These are phyloP conservation scores for Idaea biselata DNA, from an alignment of 2,888 invertebrate species.

Conservation along the genomic window DNA sequence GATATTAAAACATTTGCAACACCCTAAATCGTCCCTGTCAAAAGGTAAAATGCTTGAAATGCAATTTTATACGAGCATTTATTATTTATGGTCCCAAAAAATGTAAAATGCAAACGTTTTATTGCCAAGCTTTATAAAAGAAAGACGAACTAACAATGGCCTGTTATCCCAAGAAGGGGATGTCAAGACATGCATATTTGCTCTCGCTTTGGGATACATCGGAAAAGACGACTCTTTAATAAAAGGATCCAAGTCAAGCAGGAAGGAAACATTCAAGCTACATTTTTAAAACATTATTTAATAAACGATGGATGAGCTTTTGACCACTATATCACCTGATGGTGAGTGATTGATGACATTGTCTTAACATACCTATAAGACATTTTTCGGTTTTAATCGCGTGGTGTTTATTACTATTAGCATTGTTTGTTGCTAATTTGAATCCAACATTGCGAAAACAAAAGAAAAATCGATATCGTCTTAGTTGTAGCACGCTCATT, in stretches of 20 bases:
- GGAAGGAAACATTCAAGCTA: conserved; percentile 25
- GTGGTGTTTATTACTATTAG: too few species aligned
- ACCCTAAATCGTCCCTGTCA: conserved; percentile 29
- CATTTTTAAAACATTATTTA: too few species aligned
- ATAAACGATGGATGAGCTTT: too few species aligned
- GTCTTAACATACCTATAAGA: too few species aligned
- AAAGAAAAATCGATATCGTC: too few species aligned
- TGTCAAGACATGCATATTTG: conserved; percentile 59
- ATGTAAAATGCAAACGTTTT: conserved; percentile 79
- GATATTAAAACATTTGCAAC: neutral
- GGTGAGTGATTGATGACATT: too few species aligned
- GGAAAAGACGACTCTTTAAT: conserved; percentile 38
- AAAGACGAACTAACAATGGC: conserved; percentile 76
- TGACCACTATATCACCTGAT: too few species aligned
- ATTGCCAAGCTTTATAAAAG: conserved; percentile 75
- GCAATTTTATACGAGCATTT: conserved; percentile 74
- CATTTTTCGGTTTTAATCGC: too few species aligned
- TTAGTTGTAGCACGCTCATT: too few species aligned
- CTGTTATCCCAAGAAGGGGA: conserved; percentile 68
- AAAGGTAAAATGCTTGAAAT: conserved; percentile 77
- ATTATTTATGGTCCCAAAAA: conserved; percentile 74
- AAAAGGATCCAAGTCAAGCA: conserved; percentile 28
- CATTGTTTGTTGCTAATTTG: too few species aligned
- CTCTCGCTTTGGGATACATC: conserved; percentile 51
- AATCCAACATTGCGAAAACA: too few species aligned